Percentiles rank a stretch among this genome's conserved stretches.
Conservation (phyloP, 2,888 invertebrate genomes). For the Teleogryllus oceanicus region DNA sequence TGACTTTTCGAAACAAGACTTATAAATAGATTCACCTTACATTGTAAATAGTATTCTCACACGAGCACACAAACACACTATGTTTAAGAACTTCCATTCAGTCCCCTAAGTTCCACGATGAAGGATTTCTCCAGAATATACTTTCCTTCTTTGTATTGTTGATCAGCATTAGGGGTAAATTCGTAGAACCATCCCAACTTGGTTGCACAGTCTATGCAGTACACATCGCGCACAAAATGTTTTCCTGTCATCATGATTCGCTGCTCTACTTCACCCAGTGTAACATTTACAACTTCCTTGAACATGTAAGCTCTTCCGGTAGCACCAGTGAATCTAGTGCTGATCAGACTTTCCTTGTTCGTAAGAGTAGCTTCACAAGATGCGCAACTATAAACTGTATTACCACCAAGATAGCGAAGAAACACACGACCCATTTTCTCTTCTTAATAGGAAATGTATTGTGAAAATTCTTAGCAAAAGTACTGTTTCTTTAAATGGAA, state of each 20-base stretch:
- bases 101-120: neutral
- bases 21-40: too few relatives aligned
- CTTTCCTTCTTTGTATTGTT: neutral
- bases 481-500: neutral
- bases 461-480: neutral
- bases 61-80: too few relatives aligned
- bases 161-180: neutral
- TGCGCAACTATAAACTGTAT: neutral
- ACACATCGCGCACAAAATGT: neutral
- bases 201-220: neutral
- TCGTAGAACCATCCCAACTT: neutral
- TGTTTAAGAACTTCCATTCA: neutral
- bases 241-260: neutral
- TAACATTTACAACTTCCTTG: neutral
- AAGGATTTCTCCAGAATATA: neutral
- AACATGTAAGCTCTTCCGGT: neutral
- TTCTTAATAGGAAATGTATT: neutral
- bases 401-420: neutral
- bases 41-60: too few relatives aligned
- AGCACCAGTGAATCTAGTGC: neutral
- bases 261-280: neutral
- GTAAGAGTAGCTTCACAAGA: neutral
- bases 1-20: too few relatives aligned
- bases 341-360: neutral
- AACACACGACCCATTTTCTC: constrained; percentile 18